Conservation (phyloP, 2,113 vertebrate genomes). For the Petaurus breviceps region DNA sequence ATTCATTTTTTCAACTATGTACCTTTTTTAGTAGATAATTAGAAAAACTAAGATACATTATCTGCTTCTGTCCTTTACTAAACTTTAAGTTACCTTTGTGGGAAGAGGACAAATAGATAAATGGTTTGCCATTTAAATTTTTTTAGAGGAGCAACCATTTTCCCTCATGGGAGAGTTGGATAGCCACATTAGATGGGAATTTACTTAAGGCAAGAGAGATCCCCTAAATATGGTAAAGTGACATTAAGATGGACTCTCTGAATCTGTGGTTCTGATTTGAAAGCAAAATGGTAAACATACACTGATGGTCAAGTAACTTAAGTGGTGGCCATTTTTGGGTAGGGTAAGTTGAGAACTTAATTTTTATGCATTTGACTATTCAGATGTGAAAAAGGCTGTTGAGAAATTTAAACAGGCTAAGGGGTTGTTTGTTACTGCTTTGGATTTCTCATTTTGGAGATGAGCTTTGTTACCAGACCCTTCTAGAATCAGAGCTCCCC, state of each 20-base stretch:
- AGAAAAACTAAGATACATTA: neutral
- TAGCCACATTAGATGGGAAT: neutral
- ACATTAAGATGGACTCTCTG: neutral
- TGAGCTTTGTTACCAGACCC: neutral
- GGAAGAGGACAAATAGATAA: neutral
- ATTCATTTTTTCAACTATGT: neutral
- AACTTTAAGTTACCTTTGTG: neutral
- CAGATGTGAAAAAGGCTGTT: neutral
- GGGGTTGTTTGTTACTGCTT: neutral
- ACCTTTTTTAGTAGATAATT: neutral
- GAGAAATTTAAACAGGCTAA: neutral
- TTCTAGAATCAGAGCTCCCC: neutral
- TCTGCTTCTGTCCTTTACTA: neutral
- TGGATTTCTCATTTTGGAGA: neutral
- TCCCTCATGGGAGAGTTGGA: neutral
- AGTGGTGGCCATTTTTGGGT: neutral
- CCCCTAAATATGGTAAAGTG: neutral
- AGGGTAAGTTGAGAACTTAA: neutral
- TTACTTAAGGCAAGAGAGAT: neutral
- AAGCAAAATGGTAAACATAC: neutral
- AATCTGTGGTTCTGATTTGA: neutral
- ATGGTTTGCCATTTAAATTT: neutral
- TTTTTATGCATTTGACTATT: neutral
- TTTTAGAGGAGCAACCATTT: neutral
- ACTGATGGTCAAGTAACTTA: neutral